phyloP scores from a whole-genome alignment of 1,140 invertebrate species.

The Drosophila ohnishii region DNA sequence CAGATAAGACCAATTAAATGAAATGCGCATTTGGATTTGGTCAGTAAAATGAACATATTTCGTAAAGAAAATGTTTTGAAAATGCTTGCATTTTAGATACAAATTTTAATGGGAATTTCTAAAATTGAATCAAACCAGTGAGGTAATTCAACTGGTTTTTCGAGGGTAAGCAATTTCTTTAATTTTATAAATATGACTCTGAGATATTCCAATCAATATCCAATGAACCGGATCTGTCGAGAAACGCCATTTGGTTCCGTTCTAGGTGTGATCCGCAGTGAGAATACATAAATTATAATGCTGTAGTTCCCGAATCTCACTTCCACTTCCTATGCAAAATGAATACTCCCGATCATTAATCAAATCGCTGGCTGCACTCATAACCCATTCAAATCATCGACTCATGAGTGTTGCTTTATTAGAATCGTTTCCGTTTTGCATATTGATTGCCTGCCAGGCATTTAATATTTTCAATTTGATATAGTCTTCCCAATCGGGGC shows the following conservation, averaged over 20 bases:
- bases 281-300: slow-evolving; percentile 22
- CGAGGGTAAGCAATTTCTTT: background rate
- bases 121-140: background rate
- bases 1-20: slow-evolving; percentile 30
- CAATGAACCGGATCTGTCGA: slow-evolving; percentile 6
- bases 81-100: background rate
- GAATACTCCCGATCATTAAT: slow-evolving; percentile 37
- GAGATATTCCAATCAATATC: background rate
- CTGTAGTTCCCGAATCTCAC: slow-evolving; percentile 10
- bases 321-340: slow-evolving; percentile 26
- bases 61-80: background rate
- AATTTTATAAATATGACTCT: slow-evolving; percentile 1
- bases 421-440: slow-evolving; percentile 64
- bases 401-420: slow-evolving; percentile 31
- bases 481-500: slow-evolving; percentile 26
- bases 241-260: background rate
- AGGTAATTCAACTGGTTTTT: background rate
- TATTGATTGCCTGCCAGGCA: slow-evolving; percentile 45
- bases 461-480: slow-evolving; percentile 16
- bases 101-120: background rate
- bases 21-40: slow-evolving; percentile 51
- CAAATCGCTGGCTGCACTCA: slow-evolving; percentile 40
- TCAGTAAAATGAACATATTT: slow-evolving; percentile 13
- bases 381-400: slow-evolving; percentile 49
- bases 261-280: slow-evolving; percentile 1